Percentiles rank a stretch among this genome's conserved stretches.
Evolutionary conservation across 1,140 invertebrate species (phyloP).

Genomic region (Panagrolaimus sp.): DNA sequence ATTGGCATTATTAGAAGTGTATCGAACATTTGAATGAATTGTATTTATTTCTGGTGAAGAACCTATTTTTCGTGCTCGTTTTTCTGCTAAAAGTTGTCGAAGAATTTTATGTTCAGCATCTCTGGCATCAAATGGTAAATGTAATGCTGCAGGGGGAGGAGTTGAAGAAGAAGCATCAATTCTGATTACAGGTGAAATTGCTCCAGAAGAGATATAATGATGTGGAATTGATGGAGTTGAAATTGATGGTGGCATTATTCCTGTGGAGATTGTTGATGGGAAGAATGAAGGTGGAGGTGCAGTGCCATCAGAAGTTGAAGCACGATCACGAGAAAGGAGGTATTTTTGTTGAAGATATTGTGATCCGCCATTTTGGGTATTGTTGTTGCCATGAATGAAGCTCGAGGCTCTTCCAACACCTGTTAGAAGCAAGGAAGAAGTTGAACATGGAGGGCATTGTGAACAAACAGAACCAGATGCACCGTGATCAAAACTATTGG

Average conservation of each 20-base stretch:
- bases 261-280: neutral
- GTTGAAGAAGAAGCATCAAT: neutral
- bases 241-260: neutral
- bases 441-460: neutral
- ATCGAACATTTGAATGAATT: conserved; percentile 33
- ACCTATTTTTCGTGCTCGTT: conserved; percentile 33
- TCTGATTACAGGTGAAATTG: neutral
- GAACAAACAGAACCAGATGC: neutral
- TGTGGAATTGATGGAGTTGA: conserved; percentile 6
- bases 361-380: neutral
- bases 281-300: no score
- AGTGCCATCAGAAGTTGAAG: neutral
- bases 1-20: neutral
- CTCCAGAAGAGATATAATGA: neutral
- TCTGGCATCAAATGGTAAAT: conserved; percentile 22
- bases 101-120: conserved; percentile 29
- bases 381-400: no score
- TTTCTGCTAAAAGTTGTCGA: conserved; percentile 27
- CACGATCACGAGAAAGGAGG: neutral
- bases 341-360: neutral
- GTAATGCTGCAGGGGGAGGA: neutral
- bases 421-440: neutral
- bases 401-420: no score
- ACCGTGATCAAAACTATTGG: neutral
- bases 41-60: conserved; percentile 53